Conservation (phyloP, 30 jellyfish, hydroid and myxozoan species). For the Pseudorhiza aurosa region DNA sequence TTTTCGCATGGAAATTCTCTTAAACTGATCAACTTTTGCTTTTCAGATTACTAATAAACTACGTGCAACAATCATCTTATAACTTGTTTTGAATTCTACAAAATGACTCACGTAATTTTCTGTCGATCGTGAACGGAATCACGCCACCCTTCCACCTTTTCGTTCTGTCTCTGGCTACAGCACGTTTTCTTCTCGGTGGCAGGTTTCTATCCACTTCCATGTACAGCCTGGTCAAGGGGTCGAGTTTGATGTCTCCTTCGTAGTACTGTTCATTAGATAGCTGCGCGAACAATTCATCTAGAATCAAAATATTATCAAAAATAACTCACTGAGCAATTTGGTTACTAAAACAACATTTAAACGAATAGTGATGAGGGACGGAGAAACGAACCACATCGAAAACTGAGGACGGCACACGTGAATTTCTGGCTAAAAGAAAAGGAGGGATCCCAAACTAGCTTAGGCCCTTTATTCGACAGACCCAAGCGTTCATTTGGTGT, state of each 20-base stretch:
- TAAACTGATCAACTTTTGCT: too few relatives aligned
- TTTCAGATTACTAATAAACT: too few relatives aligned
- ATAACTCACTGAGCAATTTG: not conserved
- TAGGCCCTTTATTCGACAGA: too few relatives aligned
- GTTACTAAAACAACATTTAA: too few relatives aligned
- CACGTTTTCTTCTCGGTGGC: slow-evolving; percentile 76
- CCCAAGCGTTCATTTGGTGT: too few relatives aligned
- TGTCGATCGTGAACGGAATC: slow-evolving; percentile 60
- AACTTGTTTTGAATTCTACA: not conserved
- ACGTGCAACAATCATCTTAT: too few relatives aligned
- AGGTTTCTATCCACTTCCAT: slow-evolving; percentile 70
- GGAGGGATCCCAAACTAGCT: too few relatives aligned
- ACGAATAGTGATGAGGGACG: too few relatives aligned
- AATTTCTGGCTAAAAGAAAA: too few relatives aligned
- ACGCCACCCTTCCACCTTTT: slow-evolving; percentile 59
- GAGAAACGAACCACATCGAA: too few relatives aligned
- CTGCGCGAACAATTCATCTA: not conserved
- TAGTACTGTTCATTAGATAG: slow-evolving; percentile 21
- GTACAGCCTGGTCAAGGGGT: slow-evolving; percentile 72
- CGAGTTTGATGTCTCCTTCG: slow-evolving; percentile 81
- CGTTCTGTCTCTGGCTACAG: slow-evolving; percentile 34
- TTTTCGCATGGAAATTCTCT: too few relatives aligned
- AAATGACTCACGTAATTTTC: slow-evolving; percentile 60
- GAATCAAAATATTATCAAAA: not conserved
- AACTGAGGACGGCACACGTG: too few relatives aligned